These are phyloP conservation scores for Tenualosa ilisha DNA, from an alignment of 2,797 vertebrate species.

Conservation along the genomic window DNA sequence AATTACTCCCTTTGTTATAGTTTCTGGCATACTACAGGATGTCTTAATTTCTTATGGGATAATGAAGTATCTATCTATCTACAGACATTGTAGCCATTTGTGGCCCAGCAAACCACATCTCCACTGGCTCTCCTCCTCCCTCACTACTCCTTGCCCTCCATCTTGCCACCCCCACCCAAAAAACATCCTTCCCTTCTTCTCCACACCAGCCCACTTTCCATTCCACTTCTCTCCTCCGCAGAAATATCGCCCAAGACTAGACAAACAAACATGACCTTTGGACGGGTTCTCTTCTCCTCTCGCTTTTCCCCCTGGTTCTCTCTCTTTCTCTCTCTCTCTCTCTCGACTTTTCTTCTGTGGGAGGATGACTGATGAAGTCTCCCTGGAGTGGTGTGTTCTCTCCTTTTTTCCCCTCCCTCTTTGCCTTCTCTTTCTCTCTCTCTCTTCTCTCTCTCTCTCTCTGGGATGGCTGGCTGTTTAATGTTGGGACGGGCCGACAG, in stretches of 20 bases:
- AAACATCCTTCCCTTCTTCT: not conserved
- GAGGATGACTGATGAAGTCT: conserved; percentile 21
- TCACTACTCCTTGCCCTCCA: not conserved
- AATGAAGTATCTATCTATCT: too few species aligned
- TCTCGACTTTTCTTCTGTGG: not conserved
- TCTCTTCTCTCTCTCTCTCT: not conserved
- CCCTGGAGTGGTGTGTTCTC: conserved; percentile 14
- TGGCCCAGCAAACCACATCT: too few species aligned
- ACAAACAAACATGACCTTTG: conserved; percentile 15
- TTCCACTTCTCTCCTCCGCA: conserved; percentile 4
- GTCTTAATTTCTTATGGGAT: too few species aligned
- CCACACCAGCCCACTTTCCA: not conserved
- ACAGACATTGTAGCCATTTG: too few species aligned
- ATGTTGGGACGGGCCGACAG: not conserved
- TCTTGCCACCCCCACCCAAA: not conserved
- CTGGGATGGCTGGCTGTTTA: conserved; percentile 4
- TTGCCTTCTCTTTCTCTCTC: not conserved
- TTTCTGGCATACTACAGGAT: too few species aligned
- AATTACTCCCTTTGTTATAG: too few species aligned
- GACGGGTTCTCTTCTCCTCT: not conserved
- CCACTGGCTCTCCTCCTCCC: not conserved
- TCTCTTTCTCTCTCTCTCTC: not conserved
- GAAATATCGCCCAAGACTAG: not conserved
- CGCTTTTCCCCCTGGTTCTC: not conserved
- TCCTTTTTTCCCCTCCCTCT: not conserved